Evolutionary conservation across 2,888 invertebrate species (phyloP), one percentile per base, ranked within the genome.

Genomic region (Euphydryas editha): DNA sequence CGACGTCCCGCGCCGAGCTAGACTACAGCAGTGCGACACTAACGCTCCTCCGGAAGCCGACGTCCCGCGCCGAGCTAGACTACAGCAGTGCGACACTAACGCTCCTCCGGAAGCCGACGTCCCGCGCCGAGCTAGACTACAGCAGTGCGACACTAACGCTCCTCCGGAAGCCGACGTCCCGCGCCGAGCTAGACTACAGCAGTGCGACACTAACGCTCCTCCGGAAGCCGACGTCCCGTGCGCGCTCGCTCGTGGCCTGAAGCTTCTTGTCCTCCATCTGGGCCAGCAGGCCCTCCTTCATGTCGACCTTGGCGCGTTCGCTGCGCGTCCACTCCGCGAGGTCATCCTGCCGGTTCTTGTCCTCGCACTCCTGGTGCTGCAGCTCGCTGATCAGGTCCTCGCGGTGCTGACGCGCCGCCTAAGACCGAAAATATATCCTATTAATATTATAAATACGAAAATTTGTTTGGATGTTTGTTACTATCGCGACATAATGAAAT

Each of bases 331-430:
- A 71, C 65, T 82, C 86, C 0, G 79, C 78, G 4, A 83, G 76
- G 42, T 93, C 88, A 11, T 88, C 85, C 59, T 87, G 82, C 0
- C 86, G 81, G n/a, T 87, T 79, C 69, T 86, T 91, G 78, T 93
- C 94, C 18, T 93, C 72, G 13, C 79, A 79, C 73, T 94, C 94
- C 75, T 94, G 93, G 68, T 93, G 90, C 78, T 92, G 87, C 0
- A 94, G 82, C 5, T 84, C 78, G 63, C 85, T 87, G 44, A 94
- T 87, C 7, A 93, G 78, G 69, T 93, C 83, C 17, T 84, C 83
- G 4, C 93, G 84, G 67, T 94, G 92, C 66, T 73, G 75, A 0
- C 78, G 78, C 0, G 71, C 79, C 0, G 81, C 86, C 91, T 92
- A 77, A 0, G 74, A 73, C 21, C 18, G n/a, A 17, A 58, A 21